Conservation (phyloP, 2,113 vertebrate species). For the Mus musculus region GRCm39 chr6:10045001-10045500, state of each 20-base stretch:
- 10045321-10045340: not conserved
- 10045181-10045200: not conserved
- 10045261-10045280: not conserved
- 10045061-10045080: not conserved
- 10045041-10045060: not conserved
- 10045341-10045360: not conserved
- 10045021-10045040: not conserved
- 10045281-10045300: not conserved
- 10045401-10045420: not conserved
- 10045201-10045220: not conserved
- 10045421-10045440: not conserved
- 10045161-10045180: accelerated
- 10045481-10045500: not conserved
- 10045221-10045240: not conserved
- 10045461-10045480: not conserved
- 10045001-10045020: not conserved
- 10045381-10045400: not conserved
- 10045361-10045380: no score
- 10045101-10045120: not conserved
- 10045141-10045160: not conserved
- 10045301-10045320: not conserved
- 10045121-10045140: not conserved
- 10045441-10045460: not conserved
- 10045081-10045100: not conserved
- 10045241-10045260: not conserved